Base-by-base conservation (phyloP, 2,888 invertebrate genomes). In the Orthonevra nobilis region DNA sequence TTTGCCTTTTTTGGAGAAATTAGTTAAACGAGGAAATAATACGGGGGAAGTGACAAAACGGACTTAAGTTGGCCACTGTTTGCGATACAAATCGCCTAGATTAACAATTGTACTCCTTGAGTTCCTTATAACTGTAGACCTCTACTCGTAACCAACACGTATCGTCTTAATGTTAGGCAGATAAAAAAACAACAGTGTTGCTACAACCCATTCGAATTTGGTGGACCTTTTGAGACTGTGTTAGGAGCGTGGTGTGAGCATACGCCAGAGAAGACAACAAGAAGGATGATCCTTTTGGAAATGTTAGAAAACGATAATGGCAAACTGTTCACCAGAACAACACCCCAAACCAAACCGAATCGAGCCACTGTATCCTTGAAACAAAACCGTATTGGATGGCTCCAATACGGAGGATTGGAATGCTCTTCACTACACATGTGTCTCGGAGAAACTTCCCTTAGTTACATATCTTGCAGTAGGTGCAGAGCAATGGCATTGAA, bases 21-120 rank as follows among this genome's bases (percentile, higher is more conserved):
- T 72, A 77, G 72, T 64, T 64, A 72, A 72, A 77, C 52, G 79
- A 79, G 73, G 28, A 61, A 61, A 79, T 79, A 79, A 79, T 79
- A 34, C 20, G 10, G 17, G 9, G n/a, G n/a, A n/a, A 6, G 19
- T 2, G 32, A 9, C 3, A 7, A 52, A 36, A 44, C 52, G 38
- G 66, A 56, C 56, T 73, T 42, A 58, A 64, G 64, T 32, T 34
- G 72, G 23, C 54, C n/a, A n/a, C n/a, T n/a, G n/a, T n/a, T n/a
- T n/a, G n/a, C n/a, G n/a, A n/a, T n/a, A n/a, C n/a, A n/a, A n/a
- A n/a, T n/a, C n/a, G n/a, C n/a, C n/a, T n/a, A n/a, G n/a, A n/a
- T n/a, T n/a, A n/a, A n/a, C n/a, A n/a, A n/a, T n/a, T n/a, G n/a
- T n/a, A n/a, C n/a, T n/a, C n/a, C n/a, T n/a, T n/a, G n/a, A n/a